Conservation (phyloP, 2,113 vertebrate genomes). For the Neolamprologus hecqui region DNA sequence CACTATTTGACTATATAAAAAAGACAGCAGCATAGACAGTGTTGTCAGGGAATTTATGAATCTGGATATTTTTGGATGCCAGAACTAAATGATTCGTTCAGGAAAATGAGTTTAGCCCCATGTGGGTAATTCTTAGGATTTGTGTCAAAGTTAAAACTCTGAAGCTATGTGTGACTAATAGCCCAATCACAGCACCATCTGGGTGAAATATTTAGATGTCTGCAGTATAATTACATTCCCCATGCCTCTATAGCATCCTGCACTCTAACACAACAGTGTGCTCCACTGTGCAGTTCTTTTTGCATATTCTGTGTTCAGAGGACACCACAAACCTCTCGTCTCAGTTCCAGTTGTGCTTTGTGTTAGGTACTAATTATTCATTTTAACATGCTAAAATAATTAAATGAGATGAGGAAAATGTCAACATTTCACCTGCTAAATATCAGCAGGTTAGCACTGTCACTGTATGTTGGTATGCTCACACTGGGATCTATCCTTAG, state of each 20-base stretch:
- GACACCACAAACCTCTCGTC: not conserved
- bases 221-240: slow-evolving; percentile 9
- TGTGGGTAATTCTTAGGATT: not conserved
- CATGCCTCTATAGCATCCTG: not conserved
- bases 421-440: not conserved
- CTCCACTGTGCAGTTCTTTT: not conserved
- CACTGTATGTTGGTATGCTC: not conserved
- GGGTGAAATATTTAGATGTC: not conserved
- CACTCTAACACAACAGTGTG: not conserved
- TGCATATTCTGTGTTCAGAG: not conserved
- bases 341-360: not conserved
- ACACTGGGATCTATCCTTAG: not conserved
- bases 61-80: not conserved
- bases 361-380: not conserved
- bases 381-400: not conserved
- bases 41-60: not conserved
- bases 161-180: slow-evolving; percentile 5
- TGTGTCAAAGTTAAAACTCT: slow-evolving; percentile 47
- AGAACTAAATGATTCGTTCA: not conserved
- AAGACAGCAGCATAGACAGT: not conserved
- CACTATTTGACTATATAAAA: not conserved
- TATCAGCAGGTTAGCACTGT: not conserved
- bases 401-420: not conserved
- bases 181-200: not conserved
- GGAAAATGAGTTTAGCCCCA: not conserved